Base-by-base conservation (phyloP, 2,797 vertebrate genomes). In the Hipposideros larvatus region DNA sequence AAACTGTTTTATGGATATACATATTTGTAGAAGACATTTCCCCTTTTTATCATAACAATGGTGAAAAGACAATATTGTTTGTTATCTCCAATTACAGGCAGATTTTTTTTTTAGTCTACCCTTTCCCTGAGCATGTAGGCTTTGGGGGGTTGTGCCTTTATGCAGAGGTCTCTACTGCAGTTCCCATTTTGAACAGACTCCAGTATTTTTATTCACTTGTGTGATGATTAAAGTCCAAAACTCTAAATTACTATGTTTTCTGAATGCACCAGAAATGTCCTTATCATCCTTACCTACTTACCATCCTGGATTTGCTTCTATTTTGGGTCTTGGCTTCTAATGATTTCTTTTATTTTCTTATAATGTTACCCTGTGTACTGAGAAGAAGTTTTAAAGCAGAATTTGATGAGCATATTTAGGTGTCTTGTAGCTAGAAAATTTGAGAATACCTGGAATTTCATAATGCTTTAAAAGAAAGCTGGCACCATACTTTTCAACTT, bases 251-350 rank as follows among this genome's bases (percentile, higher is more conserved):
- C 6, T 26, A 0, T n/a, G 26, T 5, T 66, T 77, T 22, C 4
- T 3, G 75, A n/a, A 41, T 19, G 53, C 0, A 31, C 14, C 1
- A 63, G 0, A 15, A 14, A 28, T 61, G 2, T 11, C 18, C 9
- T 66, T 31, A 21, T 1, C 10, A 41, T 70, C 11, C n/a, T 68
- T 57, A 10, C 4, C 22, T 34, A 41, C 2, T 71, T 65, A 55
- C 5, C 34, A 24, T 61, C 28, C 13, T 90, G 11, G 11, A 74
- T 74, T 87, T 78, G 13, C 9, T 87, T 87, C 61, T 71, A 1
- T 80, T 51, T 51, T 51, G 48, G 19, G 9, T 82, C 43, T 93
- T 84, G 51, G 31, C 22, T 66, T 82, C n/a, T 59, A 11, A 79
- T 31, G 7, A 63, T 34, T 87, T 87, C 46, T 66, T 8, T 7